Percentiles rank a stretch among this genome's conserved stretches.
Evolutionary conservation across 2,797 vertebrate species (phyloP).

Genomic region (Tokudaia tokunoshimensis): DNA sequence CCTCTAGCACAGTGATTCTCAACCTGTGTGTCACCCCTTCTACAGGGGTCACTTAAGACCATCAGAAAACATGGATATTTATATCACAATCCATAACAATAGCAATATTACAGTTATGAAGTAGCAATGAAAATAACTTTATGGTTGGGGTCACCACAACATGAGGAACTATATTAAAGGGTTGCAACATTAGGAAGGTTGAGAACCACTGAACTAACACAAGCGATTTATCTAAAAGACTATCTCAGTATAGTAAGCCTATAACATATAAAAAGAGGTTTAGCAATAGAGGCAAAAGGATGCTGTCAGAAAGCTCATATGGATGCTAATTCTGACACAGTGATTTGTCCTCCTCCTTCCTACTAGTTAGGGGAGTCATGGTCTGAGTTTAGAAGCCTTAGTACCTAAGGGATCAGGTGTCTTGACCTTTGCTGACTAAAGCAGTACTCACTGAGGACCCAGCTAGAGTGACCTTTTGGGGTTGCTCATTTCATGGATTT

Average conservation of each 20-base stretch:
- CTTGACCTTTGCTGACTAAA: not conserved
- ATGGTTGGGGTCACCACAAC: not conserved
- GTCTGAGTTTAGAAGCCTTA: not conserved
- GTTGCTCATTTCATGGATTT: not conserved
- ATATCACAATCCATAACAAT: not conserved
- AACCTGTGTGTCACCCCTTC: not conserved
- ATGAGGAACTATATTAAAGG: not conserved
- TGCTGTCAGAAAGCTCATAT: not conserved
- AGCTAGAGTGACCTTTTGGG: not conserved
- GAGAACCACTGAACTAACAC: not conserved
- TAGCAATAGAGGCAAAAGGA: not conserved
- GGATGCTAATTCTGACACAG: not conserved
- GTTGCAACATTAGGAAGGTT: not conserved
- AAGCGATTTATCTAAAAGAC: not conserved
- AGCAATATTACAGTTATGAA: not conserved
- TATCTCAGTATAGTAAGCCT: not conserved
- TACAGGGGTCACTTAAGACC: not conserved
- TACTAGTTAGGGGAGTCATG: not conserved
- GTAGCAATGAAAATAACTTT: not conserved
- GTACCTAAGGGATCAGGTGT: not conserved
- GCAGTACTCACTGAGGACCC: not conserved
- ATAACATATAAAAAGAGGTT: not conserved
- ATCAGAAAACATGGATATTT: not conserved
- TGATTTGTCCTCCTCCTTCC: not conserved
- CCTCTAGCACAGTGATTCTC: not conserved